A percentile compares a stretch with the other conserved stretches of the same genome.
These are phyloP conservation scores for Drosophila mimica DNA, from an alignment of 2,888 invertebrate genomes.

Conservation along the genomic window DNA sequence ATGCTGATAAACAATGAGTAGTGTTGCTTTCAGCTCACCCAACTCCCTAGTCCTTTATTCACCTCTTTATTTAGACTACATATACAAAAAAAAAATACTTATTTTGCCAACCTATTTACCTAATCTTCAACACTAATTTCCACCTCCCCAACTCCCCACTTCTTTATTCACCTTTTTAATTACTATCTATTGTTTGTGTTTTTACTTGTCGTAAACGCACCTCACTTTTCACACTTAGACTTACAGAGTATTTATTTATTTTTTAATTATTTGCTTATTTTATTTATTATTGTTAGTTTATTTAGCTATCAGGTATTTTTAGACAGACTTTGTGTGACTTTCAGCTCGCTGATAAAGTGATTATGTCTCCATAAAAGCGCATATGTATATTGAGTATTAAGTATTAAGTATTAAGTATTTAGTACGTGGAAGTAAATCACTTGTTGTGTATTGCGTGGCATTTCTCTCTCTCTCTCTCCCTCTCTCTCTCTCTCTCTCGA, in stretches of 20 bases:
- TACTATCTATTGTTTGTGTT: too few relatives aligned
- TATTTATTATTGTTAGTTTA: neutral
- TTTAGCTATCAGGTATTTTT: neutral
- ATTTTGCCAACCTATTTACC: too few relatives aligned
- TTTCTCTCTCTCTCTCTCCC: slow-evolving; percentile 40
- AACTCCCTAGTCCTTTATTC: too few relatives aligned
- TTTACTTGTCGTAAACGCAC: too few relatives aligned
- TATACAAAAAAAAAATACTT: too few relatives aligned
- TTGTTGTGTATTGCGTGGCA: slow-evolving; percentile 54
- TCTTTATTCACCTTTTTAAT: too few relatives aligned
- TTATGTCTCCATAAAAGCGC: slow-evolving; percentile 21
- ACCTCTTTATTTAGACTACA: too few relatives aligned
- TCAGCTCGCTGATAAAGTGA: slow-evolving; percentile 34
- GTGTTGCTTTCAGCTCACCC: neutral
- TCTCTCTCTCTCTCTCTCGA: too few relatives aligned
- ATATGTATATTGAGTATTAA: neutral
- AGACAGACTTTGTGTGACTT: neutral
- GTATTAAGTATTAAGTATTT: neutral
- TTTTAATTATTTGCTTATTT: neutral
- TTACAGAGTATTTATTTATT: neutral
- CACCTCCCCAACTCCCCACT: too few relatives aligned
- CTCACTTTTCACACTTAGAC: neutral
- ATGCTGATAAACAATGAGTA: too few relatives aligned
- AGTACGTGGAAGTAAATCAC: slow-evolving; percentile 36
- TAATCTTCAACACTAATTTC: too few relatives aligned